Base-by-base conservation (phyloP, 92 coral and sea anemone species). In the Hydrozoanthus gracilis region DNA sequence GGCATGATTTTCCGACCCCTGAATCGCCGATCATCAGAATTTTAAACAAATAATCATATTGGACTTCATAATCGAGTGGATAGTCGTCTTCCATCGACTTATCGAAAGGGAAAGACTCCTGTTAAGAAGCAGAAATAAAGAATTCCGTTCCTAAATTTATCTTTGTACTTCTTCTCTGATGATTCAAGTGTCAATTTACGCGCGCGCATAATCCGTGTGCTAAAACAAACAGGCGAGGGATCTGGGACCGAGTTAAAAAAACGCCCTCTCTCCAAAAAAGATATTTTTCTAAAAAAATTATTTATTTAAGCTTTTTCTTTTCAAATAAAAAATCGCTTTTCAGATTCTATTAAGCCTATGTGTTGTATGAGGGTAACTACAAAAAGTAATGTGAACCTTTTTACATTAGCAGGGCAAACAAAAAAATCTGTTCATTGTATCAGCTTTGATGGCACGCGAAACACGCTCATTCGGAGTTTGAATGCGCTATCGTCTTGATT, bases 1-100 rank as follows among this genome's bases (percentile, higher is more conserved):
- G 87, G 71, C 99, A 93, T 3, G 99, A 96, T 86, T 96, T 96
- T 44, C 99, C 99, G 44, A 96, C 99, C 39, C 96, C 98, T 3
- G 96, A 93, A 54, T 96, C 99, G 39, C 99, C 99, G 83, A 96
- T 96, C 90, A 96, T 87, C 50, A 96, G 88, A 44, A 96, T 92
- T 89, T 96, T 96, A 86, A 93, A 96, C 88, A 96, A 88, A 88
- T 94, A 94, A 78, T 94, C 98, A 74, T 94, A 94, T 82, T 91
- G 98, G 62, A 88, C 92, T 61, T 89, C 94, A 48, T 90, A 84
- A 65, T 83, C 87, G 51, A 82, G 56, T 13, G 47, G 85, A 54
- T 82, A 73, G 58, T 88, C 92, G 72, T 83, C 90, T 16, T 91
- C 92, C 92, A 88, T 88, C 60, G 85, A 80, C 85, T 80, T 68